Percentiles rank a stretch among this genome's conserved stretches.
Evolutionary conservation across 2,888 invertebrate genomes (phyloP).

Genomic region (Brenthis ino): DNA sequence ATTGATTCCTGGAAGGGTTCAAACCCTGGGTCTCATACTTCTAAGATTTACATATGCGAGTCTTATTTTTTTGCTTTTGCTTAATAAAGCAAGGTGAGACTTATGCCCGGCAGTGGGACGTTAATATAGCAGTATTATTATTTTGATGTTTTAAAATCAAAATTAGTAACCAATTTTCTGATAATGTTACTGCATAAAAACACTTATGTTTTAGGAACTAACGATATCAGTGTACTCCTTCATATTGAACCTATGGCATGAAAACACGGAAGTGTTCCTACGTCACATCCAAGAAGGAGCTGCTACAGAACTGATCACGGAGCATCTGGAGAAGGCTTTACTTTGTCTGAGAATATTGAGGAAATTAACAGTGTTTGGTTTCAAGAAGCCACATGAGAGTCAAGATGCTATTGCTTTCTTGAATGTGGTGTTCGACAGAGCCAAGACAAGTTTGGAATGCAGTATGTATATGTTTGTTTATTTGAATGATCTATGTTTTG

Average conservation of each 20-base stretch:
- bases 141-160: background rate
- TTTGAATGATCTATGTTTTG: background rate
- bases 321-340: conserved; percentile 90
- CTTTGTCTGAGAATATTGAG: conserved; percentile 91
- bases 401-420: conserved; percentile 89
- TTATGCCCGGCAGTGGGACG: no score
- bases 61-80: no score
- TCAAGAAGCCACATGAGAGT: conserved; percentile 88
- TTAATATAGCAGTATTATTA: background rate
- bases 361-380: conserved; percentile 92
- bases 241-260: conserved; percentile 91
- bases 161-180: background rate
- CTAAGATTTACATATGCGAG: no score
- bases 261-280: conserved; percentile 86
- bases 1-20: no score
- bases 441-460: conserved; percentile 90
- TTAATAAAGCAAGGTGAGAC: no score
- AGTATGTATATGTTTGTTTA: conserved; percentile 82
- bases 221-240: conserved; percentile 88
- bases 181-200: background rate
- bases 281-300: conserved; percentile 84
- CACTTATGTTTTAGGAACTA: conserved; percentile 83
- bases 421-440: conserved; percentile 89
- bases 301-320: conserved; percentile 83
- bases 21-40: no score